phyloP scores from a whole-genome alignment of 2,888 invertebrate species.

The Acronicta psi region DNA sequence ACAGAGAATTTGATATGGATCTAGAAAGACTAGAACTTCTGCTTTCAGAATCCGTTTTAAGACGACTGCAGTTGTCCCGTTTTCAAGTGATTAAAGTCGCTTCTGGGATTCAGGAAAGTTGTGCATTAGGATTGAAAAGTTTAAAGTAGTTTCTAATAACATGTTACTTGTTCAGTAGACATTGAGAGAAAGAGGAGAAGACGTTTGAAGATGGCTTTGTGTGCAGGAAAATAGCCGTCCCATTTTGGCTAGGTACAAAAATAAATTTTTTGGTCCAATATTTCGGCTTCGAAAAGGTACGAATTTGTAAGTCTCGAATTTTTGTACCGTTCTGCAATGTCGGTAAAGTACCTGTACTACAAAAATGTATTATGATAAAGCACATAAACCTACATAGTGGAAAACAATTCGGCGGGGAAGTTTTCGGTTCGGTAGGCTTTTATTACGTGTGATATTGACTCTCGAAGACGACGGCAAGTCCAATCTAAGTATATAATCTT shows the following conservation, averaged over 20 bases:
- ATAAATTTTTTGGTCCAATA: neutral
- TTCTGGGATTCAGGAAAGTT: conserved; percentile 39
- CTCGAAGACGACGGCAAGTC: conserved; percentile 69
- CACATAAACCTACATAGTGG: conserved; percentile 68
- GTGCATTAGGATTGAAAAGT: conserved; percentile 35
- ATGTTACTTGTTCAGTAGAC: conserved; percentile 16
- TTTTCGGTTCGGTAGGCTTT: conserved; percentile 76
- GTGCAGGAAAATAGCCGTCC: conserved; percentile 4
- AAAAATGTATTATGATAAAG: conserved; percentile 64
- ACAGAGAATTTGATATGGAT: conserved; percentile 47
- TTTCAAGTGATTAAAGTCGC: conserved; percentile 51
- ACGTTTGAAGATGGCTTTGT: conserved; percentile 8
- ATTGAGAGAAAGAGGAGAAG: conserved; percentile 17
- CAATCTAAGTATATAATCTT: conserved; percentile 82
- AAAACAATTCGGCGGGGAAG: conserved; percentile 78
- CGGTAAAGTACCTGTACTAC: conserved; percentile 46
- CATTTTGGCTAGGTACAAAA: neutral
- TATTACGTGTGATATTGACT: conserved; percentile 84
- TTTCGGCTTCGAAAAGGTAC: neutral
- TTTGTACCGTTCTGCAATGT: conserved; percentile 15
- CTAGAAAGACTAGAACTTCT: conserved; percentile 44
- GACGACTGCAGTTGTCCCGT: conserved; percentile 49
- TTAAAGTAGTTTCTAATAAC: conserved; percentile 42
- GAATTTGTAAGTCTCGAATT: conserved; percentile 3
- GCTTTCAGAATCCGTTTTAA: conserved; percentile 48